These are phyloP conservation scores for Heliconius nattereri DNA, from an alignment of 1,140 invertebrate species.

Conservation along the genomic window DNA sequence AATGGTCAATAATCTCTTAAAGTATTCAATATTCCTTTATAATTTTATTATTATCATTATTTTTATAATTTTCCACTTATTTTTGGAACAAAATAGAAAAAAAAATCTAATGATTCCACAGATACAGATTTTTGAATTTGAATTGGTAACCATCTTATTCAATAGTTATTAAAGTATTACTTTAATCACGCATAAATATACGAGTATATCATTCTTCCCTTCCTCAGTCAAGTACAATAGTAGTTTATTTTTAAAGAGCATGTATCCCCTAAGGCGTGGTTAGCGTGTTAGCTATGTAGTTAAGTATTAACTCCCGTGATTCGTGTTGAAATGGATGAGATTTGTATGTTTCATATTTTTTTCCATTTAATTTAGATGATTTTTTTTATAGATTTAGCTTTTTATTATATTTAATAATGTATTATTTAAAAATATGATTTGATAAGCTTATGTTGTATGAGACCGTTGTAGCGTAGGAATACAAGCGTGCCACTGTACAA, in stretches of 20 bases:
- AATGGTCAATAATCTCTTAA: too few relatives aligned
- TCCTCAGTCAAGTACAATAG: background rate
- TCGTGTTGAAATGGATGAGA: background rate
- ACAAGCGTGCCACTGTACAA: too few relatives aligned
- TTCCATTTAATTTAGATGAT: background rate
- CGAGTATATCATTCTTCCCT: background rate
- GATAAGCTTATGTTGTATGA: too few relatives aligned
- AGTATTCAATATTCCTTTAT: too few relatives aligned
- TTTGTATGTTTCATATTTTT: background rate
- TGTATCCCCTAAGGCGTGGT: background rate
- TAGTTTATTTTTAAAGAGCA: background rate
- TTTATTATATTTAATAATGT: too few relatives aligned
- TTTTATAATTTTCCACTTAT: too few relatives aligned
- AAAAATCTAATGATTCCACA: background rate
- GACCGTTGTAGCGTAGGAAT: too few relatives aligned
- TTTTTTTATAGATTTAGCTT: background rate
- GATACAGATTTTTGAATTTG: background rate
- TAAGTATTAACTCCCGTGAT: constrained; percentile 9
- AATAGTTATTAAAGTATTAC: background rate
- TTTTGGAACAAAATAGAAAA: too few relatives aligned
- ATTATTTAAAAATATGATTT: too few relatives aligned
- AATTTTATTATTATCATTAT: too few relatives aligned
- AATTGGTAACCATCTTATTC: background rate
- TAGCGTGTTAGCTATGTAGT: background rate
- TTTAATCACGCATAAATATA: too few relatives aligned